Evolutionary conservation across 2,797 vertebrate genomes (phyloP).

Genomic region (Melanotaenia boesemani): DNA sequence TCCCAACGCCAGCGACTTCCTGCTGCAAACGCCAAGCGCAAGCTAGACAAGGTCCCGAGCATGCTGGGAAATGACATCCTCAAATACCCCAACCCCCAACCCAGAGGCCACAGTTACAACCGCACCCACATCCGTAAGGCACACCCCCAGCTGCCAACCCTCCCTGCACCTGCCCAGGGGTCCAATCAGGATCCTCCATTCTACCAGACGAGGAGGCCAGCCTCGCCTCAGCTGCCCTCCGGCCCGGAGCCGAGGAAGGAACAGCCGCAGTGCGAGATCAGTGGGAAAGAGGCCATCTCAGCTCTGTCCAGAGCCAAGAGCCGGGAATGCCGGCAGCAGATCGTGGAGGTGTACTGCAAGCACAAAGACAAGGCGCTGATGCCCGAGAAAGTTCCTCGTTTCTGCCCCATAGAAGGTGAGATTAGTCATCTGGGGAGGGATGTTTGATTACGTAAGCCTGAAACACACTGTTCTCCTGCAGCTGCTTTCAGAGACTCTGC

Average conservation of each 20-base stretch:
- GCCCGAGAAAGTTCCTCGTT: slow-evolving; percentile 90
- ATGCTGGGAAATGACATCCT: slow-evolving; percentile 81
- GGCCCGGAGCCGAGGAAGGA: slow-evolving; percentile 82
- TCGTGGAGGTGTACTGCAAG: slow-evolving; percentile 90
- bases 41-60: slow-evolving; percentile 84
- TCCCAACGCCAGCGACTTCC: slow-evolving; percentile 78
- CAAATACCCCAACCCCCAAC: slow-evolving; percentile 57
- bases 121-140: slow-evolving; percentile 33
- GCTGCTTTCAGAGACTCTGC: too few species aligned
- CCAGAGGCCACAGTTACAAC: slow-evolving; percentile 42
- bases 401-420: slow-evolving; percentile 93
- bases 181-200: slow-evolving; percentile 57
- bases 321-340: slow-evolving; percentile 91
- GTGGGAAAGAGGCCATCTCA: slow-evolving; percentile 94
- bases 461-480: too few species aligned
- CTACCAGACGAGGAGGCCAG: slow-evolving; percentile 30
- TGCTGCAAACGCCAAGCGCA: slow-evolving; percentile 74
- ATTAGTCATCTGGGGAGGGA: too few species aligned
- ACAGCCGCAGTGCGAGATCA: slow-evolving; percentile 89
- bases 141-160: slow-evolving; percentile 33
- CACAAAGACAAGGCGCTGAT: slow-evolving; percentile 91
- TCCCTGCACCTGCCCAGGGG: neutral
- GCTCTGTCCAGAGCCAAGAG: slow-evolving; percentile 91
- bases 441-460: too few species aligned
- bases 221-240: slow-evolving; percentile 50